These are phyloP conservation scores for Chondrosia reniformis DNA, from an alignment of 37 sponge, comb jelly and placozoan genomes.

Conservation along the genomic window DNA sequence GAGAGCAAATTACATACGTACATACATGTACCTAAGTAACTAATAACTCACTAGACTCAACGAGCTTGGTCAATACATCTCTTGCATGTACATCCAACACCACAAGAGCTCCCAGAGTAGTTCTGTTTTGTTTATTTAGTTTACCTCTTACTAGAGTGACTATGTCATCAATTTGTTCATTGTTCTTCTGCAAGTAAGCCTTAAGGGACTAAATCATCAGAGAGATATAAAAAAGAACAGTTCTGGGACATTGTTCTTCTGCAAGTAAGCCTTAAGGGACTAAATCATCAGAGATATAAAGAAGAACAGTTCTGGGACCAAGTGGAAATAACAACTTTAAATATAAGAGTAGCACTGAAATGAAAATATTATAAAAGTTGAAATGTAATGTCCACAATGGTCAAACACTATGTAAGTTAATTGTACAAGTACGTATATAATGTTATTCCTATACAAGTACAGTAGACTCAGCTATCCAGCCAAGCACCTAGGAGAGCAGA, in stretches of 20 bases:
- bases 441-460: not conserved
- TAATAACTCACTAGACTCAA: conserved; percentile 65
- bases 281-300: no score
- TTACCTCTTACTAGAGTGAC: conserved; percentile 95
- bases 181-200: conserved; percentile 82
- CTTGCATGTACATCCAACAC: conserved; percentile 98
- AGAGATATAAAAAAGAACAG: no score
- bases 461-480: no score
- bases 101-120: conserved; percentile 95
- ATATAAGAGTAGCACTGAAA: not conserved
- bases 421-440: not conserved
- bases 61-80: conserved; percentile 92
- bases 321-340: no score
- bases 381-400: no score
- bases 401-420: not conserved
- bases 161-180: conserved; percentile 88
- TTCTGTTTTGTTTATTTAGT: conserved; percentile 94
- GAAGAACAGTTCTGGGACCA: no score
- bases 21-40: not conserved
- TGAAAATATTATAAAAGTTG: not conserved
- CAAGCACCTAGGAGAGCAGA: no score
- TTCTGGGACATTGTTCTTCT: no score
- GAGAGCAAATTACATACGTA: not conserved
- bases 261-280: no score
- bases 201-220: conserved; percentile 76